Conservation (phyloP, 2,888 invertebrate species). For the Aradus depressus region DNA sequence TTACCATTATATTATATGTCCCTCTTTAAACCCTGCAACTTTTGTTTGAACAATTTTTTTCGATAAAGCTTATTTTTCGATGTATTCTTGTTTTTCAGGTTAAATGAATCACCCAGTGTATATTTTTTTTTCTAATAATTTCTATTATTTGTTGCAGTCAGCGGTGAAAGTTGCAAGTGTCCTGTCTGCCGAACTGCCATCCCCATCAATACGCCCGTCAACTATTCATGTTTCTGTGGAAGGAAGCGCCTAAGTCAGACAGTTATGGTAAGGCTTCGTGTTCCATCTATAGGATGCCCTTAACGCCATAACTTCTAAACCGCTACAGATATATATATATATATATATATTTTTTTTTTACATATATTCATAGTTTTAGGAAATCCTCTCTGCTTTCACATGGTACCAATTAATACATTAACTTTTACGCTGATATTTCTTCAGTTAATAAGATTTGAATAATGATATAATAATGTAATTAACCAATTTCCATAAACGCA, state of each 20-base stretch:
- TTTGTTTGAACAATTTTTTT: background rate
- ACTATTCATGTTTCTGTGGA: conserved; percentile 9
- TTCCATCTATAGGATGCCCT: too few species aligned
- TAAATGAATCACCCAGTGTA: background rate
- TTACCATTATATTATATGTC: too few species aligned
- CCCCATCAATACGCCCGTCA: background rate
- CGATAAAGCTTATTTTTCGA: background rate
- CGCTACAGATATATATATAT: too few species aligned
- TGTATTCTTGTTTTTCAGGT: background rate
- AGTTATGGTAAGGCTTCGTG: background rate
- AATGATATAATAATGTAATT: too few species aligned
- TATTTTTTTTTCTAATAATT: background rate
- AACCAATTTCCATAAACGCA: too few species aligned
- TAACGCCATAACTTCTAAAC: too few species aligned
- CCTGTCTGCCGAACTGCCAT: background rate
- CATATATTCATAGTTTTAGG: background rate
- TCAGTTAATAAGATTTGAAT: too few species aligned
- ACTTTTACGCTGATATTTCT: too few species aligned
- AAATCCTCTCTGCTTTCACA: background rate
- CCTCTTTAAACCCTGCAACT: background rate
- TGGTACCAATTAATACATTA: too few species aligned
- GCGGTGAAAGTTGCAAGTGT: background rate
- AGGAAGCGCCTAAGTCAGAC: background rate
- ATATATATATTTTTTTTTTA: background rate
- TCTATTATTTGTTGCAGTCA: background rate